Base-by-base conservation (phyloP, 1,140 invertebrate species). In the Bacillus rossius region DNA sequence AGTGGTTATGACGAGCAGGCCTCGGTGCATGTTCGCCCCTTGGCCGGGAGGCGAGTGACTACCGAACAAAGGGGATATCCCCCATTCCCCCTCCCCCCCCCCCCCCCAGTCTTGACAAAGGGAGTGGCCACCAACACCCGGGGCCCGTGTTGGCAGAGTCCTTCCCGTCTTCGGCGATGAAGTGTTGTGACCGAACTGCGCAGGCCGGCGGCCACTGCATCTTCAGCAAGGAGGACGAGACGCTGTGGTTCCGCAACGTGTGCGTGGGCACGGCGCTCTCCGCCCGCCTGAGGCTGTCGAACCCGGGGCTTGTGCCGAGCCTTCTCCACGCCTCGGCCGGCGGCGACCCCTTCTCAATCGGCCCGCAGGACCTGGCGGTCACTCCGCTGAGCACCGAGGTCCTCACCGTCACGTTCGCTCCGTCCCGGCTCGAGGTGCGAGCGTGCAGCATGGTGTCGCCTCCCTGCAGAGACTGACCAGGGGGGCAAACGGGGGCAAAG, bases 351-450 rank as follows among this genome's bases (percentile, higher is more conserved):
- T 74, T 73, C 42, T 13, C 23, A 3, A 40, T 72, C 19, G 55
- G 67, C 37, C 65, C 67, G 0, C 17, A 26, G 23, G 55, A 54
- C 51, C 55, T 64, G 20, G 26, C 25, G 5, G 60, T 74, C 49
- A 51, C 60, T n/a, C 57, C 70, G 3, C 61, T 67, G 61, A 66
- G 55, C 17, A 55, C 54, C 29, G 62, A 64, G 57, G 60, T 55
- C 26, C 67, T 74, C 17, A 60, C 59, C 0, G 23, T 73, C 23
- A 64, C 64, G 0, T 74, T 73, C 22, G 58, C 51, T 0, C 71
- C 72, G 0, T 41, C 42, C 4, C 4, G 53, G 2, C 62, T 70
- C 26, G 49, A 65, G 51, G 72, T 73, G 62, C 61, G 23, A 40
- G 16, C 14, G 16, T 41, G 14, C 16, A n/a, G 38, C 38, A 41